Conservation (phyloP, 2,113 vertebrate species). For the Sceloporus tristichus region DNA sequence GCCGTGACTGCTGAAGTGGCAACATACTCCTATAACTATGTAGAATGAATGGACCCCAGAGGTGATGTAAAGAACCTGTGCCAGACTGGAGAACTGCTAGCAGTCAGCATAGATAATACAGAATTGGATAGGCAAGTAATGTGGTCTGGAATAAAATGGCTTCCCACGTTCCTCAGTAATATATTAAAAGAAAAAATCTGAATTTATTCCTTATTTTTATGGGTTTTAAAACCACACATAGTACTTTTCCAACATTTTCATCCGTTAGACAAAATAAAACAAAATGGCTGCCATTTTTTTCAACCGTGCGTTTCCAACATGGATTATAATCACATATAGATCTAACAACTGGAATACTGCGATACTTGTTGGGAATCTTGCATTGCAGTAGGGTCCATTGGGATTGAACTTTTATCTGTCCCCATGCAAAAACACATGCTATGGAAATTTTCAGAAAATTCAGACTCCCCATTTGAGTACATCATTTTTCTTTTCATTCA, state of each 20-base stretch:
- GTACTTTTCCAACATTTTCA: neutral
- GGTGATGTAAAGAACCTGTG: neutral
- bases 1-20: no score
- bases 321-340: neutral
- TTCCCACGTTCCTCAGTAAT: neutral
- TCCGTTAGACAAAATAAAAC: neutral
- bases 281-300: neutral
- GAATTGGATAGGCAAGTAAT: neutral
- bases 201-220: neutral
- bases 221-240: neutral
- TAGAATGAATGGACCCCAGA: no score
- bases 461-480: neutral
- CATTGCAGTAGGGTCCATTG: no score
- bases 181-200: neutral
- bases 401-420: neutral
- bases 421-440: neutral
- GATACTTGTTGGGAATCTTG: neutral
- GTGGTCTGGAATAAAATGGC: neutral
- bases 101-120: neutral
- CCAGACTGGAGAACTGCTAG: neutral
- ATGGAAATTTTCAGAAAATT: neutral
- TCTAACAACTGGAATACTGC: neutral
- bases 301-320: neutral
- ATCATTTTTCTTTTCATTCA: neutral
- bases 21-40: no score